Percentiles rank a stretch among this genome's conserved stretches.
Conservation (phyloP, 2,888 invertebrate species). For the Tachina fera region DNA sequence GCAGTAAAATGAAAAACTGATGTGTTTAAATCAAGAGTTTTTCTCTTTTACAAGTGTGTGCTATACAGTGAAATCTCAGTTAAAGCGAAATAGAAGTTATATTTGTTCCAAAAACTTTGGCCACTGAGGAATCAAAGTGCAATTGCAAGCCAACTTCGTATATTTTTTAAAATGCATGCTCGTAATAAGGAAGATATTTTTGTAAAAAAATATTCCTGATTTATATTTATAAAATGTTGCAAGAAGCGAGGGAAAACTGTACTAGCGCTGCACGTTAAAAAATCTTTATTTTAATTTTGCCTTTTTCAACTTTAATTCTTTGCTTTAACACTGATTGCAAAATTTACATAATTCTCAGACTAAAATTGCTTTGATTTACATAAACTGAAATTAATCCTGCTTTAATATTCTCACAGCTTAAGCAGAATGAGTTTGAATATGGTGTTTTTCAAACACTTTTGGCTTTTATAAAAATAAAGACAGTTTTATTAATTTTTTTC, state of each 20-base stretch:
- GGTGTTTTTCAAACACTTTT: not conserved
- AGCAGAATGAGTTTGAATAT: no score
- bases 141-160: no score
- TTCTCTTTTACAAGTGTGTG: conserved; percentile 19
- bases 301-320: conserved; percentile 16
- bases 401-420: not conserved
- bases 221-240: no score
- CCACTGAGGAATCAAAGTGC: no score
- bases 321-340: conserved; percentile 27
- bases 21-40: conserved; percentile 54
- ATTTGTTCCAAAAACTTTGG: no score
- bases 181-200: no score
- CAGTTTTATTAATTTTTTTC: no score
- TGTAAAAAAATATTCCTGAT: no score
- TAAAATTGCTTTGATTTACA: conserved; percentile 16
- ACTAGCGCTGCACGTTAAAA: not conserved
- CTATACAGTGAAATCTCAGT: no score
- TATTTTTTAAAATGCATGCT: no score
- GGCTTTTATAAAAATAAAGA: not conserved
- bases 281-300: not conserved
- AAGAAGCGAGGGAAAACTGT: no score
- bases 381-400: conserved; percentile 20
- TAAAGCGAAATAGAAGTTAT: no score
- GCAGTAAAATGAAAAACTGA: conserved; percentile 48
- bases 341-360: conserved; percentile 49